Percentiles rank a stretch among this genome's conserved stretches.
These are phyloP conservation scores for Nymphalis c-album DNA, from an alignment of 2,888 invertebrate species.

Conservation along the genomic window DNA sequence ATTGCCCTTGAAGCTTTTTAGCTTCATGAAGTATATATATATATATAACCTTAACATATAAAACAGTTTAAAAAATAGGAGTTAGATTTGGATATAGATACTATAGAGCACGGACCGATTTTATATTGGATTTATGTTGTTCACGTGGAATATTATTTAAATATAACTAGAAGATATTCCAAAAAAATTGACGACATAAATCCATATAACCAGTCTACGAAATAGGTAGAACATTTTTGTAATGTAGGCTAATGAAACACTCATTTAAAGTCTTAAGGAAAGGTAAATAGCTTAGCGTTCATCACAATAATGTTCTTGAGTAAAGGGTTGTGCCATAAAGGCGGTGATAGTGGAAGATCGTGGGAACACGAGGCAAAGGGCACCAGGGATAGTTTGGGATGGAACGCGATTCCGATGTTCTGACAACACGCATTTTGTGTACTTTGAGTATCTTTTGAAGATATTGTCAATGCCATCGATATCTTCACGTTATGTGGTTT, in stretches of 20 bases:
- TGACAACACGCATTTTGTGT: conserved; percentile 40
- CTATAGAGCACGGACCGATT: conserved; percentile 53
- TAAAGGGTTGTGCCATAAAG: conserved; percentile 62
- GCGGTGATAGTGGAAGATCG: conserved; percentile 74
- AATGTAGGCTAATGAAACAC: conserved; percentile 51
- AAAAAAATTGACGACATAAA: conserved; percentile 26
- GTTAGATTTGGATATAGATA: conserved; percentile 75
- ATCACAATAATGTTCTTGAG: conserved; percentile 57
- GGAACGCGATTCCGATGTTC: conserved; percentile 45
- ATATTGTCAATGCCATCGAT: conserved; percentile 48
- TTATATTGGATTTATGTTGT: conserved; percentile 26
- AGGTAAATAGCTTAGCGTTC: conserved; percentile 48
- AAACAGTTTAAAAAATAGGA: conserved; percentile 81
- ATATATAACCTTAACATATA: conserved; percentile 71
- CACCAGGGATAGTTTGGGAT: conserved; percentile 61
- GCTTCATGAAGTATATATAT: conserved; percentile 69
- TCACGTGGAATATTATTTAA: background rate
- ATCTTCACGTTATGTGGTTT: conserved; percentile 42
- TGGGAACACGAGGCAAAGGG: conserved; percentile 72
- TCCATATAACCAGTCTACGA: conserved; percentile 47
- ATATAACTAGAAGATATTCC: background rate
- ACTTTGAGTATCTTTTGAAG: conserved; percentile 40
- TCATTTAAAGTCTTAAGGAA: conserved; percentile 42
- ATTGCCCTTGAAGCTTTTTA: conserved; percentile 61
- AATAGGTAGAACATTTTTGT: conserved; percentile 55